phyloP scores from a whole-genome alignment of 2,888 invertebrate species.

The Eristalinus sepulchralis region DNA sequence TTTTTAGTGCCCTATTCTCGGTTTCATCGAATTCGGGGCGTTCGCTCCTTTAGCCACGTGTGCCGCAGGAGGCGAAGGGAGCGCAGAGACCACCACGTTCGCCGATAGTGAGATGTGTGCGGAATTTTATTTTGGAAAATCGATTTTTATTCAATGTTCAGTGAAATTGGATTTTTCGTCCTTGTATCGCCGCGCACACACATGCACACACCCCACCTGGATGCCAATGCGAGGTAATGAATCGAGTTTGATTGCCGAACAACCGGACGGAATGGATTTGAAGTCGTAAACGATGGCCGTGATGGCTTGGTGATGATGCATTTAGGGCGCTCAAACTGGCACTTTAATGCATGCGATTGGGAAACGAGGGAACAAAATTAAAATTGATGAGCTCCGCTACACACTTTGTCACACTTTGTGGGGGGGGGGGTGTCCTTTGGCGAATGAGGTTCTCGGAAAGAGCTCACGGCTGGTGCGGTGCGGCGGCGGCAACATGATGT shows the following conservation, averaged over 20 bases:
- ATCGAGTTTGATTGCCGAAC: slow-evolving; percentile 14
- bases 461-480: neutral
- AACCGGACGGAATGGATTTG: slow-evolving; percentile 8
- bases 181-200: neutral
- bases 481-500: too few relatives aligned
- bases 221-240: slow-evolving; percentile 15
- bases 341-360: neutral
- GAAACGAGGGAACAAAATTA: neutral
- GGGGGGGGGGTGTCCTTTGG: too few relatives aligned
- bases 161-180: slow-evolving; percentile 51
- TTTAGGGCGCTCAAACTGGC: neutral
- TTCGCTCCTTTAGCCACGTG: neutral
- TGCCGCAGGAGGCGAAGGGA: neutral
- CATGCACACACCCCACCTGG: neutral
- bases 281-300: neutral
- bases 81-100: too few relatives aligned
- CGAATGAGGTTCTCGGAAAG: neutral
- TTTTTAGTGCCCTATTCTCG: slow-evolving; percentile 14
- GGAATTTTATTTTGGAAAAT: slow-evolving; percentile 46
- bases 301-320: neutral
- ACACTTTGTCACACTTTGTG: neutral
- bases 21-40: slow-evolving; percentile 14
- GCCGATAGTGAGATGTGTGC: neutral
- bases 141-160: slow-evolving; percentile 47
- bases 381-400: neutral